Percentiles rank a stretch among this genome's conserved stretches.
Conservation (phyloP, 2,113 vertebrate species). For the Eubucco bourcierii region DNA sequence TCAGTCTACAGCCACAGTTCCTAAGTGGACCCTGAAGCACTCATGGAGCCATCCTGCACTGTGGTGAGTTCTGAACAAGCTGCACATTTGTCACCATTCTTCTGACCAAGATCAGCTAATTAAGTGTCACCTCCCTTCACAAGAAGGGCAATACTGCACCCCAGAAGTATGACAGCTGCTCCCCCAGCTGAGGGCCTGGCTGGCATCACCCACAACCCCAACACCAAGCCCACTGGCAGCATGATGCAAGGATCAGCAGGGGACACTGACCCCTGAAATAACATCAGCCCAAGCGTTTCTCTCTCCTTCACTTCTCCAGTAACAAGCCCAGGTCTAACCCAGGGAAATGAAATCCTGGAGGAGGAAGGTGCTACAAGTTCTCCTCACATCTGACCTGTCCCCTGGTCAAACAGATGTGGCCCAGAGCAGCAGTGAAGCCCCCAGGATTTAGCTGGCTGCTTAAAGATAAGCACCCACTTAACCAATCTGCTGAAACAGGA, state of each 20-base stretch:
- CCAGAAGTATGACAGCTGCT: not conserved
- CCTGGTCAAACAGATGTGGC: not conserved
- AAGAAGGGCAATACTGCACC: not conserved
- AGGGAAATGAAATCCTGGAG: not conserved
- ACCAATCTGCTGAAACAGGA: slow-evolving; percentile 24
- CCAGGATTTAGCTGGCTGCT: not conserved
- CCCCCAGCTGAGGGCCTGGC: not conserved
- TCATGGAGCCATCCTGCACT: fast-evolving
- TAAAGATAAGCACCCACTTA: not conserved
- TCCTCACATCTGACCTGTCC: not conserved
- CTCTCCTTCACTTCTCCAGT: not conserved
- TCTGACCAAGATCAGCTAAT: not conserved
- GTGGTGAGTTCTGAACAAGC: not conserved
- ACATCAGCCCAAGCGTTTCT: not conserved
- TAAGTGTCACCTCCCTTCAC: not conserved
- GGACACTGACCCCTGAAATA: fast-evolving
- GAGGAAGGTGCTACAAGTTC: not conserved
- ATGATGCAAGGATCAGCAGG: not conserved
- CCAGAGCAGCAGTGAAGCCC: not conserved
- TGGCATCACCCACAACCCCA: not conserved
- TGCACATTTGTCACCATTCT: fast-evolving
- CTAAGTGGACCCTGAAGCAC: not conserved
- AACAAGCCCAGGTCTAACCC: not conserved
- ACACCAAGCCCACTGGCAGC: not conserved
- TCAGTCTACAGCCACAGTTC: fast-evolving